Evolutionary conservation across 1,140 invertebrate species (phyloP).

Genomic region (Chlorops oryzae): DNA sequence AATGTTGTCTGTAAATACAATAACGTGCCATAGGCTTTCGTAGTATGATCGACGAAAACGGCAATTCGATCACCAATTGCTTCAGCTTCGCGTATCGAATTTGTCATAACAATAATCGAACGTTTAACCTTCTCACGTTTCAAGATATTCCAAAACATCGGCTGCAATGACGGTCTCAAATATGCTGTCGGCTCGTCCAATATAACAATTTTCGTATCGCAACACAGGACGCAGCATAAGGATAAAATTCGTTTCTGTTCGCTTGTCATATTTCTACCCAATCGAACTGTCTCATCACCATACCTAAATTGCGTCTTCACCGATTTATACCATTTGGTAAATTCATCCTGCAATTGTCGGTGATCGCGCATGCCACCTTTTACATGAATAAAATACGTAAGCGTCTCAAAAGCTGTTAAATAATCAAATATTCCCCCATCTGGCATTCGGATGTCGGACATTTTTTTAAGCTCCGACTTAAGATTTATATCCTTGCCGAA

Average conservation of each 20-base stretch:
- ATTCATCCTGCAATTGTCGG: slow-evolving; percentile 19
- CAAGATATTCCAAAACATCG: slow-evolving; percentile 65
- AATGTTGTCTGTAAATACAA: slow-evolving; percentile 84
- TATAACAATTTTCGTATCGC: slow-evolving; percentile 23
- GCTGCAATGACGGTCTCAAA: slow-evolving; percentile 18
- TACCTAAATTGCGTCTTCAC: slow-evolving; percentile 15
- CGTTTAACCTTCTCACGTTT: slow-evolving; percentile 24
- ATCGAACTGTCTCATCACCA: background rate
- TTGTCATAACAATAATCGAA: slow-evolving; percentile 26
- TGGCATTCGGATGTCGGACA: slow-evolving; percentile 23
- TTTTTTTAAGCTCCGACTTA: no score
- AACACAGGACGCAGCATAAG: slow-evolving; percentile 24
- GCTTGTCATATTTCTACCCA: slow-evolving; percentile 13
- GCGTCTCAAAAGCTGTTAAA: slow-evolving; percentile 30
- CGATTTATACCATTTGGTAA: slow-evolving; percentile 24
- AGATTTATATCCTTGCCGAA: no score
- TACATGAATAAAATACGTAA: slow-evolving; percentile 25
- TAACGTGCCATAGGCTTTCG: slow-evolving; percentile 59
- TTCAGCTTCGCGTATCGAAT: slow-evolving; percentile 31
- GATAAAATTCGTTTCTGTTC: slow-evolving; percentile 22
- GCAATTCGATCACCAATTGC: slow-evolving; percentile 33
- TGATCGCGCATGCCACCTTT: slow-evolving; percentile 11
- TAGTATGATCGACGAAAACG: slow-evolving; percentile 27
- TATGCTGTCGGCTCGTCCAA: slow-evolving; percentile 29
- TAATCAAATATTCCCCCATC: slow-evolving; percentile 22